Percentiles rank a stretch among this genome's conserved stretches.
phyloP scores from a whole-genome alignment of 2,888 invertebrate genomes.

The Fragum fragum region DNA sequence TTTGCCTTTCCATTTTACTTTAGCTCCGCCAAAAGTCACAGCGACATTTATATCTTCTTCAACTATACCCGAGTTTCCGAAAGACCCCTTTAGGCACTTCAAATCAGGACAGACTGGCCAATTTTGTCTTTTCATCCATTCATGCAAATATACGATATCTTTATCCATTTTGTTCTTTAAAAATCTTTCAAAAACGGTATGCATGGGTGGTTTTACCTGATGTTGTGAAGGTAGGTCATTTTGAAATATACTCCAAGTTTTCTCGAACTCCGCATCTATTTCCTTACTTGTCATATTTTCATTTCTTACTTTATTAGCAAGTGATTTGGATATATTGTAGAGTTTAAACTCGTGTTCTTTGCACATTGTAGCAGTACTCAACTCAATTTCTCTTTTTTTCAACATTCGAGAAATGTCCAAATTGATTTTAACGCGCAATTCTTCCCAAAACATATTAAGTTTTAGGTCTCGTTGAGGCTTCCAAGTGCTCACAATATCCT shows the following conservation, averaged over 20 bases:
- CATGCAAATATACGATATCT: not conserved
- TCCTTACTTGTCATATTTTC: not conserved
- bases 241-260: not conserved
- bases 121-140: not conserved
- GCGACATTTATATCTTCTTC: not conserved
- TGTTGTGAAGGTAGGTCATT: not conserved
- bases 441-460: not conserved
- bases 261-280: not conserved
- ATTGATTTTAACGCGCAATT: not conserved
- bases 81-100: not conserved
- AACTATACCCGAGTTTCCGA: not conserved
- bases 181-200: not conserved
- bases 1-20: not conserved
- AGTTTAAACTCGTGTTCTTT: not conserved
- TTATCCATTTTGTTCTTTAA: not conserved
- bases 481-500: not conserved
- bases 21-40: not conserved
- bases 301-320: not conserved
- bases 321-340: not conserved
- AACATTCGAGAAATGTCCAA: not conserved
- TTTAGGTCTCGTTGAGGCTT: not conserved
- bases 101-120: not conserved
- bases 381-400: conserved; percentile 5
- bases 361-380: not conserved
- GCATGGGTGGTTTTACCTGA: not conserved